These are phyloP conservation scores for Ciconia maguari DNA, from an alignment of 2,113 vertebrate species.

Conservation along the genomic window DNA sequence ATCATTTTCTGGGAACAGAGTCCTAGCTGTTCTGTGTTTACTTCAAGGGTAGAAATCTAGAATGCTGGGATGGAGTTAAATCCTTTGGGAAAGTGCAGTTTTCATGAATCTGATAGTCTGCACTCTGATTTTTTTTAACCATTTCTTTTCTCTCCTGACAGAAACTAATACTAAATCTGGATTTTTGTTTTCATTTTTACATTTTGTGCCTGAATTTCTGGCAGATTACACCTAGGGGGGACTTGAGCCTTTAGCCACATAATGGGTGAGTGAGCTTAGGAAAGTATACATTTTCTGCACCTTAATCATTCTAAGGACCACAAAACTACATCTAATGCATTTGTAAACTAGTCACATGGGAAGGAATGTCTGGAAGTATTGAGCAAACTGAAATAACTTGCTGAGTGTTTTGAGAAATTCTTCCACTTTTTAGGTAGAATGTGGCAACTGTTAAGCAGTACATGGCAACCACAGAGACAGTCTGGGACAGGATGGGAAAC, in stretches of 20 bases:
- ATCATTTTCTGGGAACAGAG: background rate
- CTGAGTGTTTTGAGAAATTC: constrained; percentile 20
- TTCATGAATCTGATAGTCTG: background rate
- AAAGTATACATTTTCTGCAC: background rate
- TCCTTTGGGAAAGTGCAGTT: background rate
- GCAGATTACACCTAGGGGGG: background rate
- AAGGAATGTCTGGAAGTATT: background rate
- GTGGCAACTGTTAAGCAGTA: constrained; percentile 14
- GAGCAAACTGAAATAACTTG: constrained; percentile 6
- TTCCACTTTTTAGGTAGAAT: constrained; percentile 29
- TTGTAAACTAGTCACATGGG: background rate
- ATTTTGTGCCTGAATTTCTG: background rate
- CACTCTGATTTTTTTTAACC: background rate
- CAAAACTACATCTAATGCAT: background rate
- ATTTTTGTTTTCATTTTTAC: background rate
- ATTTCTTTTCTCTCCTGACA: background rate
- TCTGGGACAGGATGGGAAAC: background rate
- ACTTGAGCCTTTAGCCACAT: background rate
- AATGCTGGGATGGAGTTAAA: background rate
- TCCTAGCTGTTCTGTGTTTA: background rate
- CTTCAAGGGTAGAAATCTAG: background rate
- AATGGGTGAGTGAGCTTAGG: background rate
- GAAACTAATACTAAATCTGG: background rate
- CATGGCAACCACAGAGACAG: constrained; percentile 17
- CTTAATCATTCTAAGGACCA: background rate